These are phyloP conservation scores for Atopsyche davidsoni DNA, from an alignment of 1,140 invertebrate species.

Conservation along the genomic window DNA sequence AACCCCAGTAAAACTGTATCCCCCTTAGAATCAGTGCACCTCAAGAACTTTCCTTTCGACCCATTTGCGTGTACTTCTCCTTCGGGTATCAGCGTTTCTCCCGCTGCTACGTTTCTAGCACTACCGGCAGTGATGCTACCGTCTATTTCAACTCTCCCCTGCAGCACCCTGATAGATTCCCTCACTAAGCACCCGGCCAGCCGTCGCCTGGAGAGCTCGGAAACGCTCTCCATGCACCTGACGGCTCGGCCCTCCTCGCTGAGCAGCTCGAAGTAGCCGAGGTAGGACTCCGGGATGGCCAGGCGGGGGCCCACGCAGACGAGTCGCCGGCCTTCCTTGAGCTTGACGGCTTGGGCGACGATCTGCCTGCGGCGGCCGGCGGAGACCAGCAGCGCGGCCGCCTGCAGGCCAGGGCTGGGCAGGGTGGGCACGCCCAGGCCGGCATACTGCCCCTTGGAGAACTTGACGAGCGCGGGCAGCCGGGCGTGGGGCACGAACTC, in stretches of 20 bases:
- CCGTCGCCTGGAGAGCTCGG: conserved; percentile 69
- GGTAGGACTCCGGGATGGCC: conserved; percentile 83
- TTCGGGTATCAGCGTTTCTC: conserved; percentile 72
- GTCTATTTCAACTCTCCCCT: conserved; percentile 59
- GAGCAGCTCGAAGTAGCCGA: conserved; percentile 88
- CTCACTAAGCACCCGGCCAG: conserved; percentile 78
- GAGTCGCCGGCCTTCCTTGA: conserved; percentile 75
- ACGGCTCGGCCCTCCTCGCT: conserved; percentile 89
- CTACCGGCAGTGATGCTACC: conserved; percentile 65
- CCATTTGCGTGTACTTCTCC: conserved; percentile 61
- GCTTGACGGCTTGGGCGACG: conserved; percentile 83
- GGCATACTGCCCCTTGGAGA: conserved; percentile 87
- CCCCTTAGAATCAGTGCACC: conserved; percentile 78
- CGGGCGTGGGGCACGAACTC: conserved; percentile 74
- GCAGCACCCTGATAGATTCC: conserved; percentile 77
- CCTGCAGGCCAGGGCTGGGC: conserved; percentile 74
- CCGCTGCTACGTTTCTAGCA: conserved; percentile 62
- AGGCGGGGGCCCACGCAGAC: conserved; percentile 75
- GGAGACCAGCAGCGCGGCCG: conserved; percentile 76
- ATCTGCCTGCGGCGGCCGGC: conserved; percentile 79
- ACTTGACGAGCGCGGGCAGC: conserved; percentile 80
- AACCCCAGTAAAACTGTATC: conserved; percentile 76
- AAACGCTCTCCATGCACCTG: conserved; percentile 81
- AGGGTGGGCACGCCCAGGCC: conserved; percentile 80
- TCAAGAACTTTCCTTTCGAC: conserved; percentile 67